Percentiles rank a stretch among this genome's conserved stretches.
Conservation (phyloP, 2,797 vertebrate species). For the Phoxinus dragarum region DNA sequence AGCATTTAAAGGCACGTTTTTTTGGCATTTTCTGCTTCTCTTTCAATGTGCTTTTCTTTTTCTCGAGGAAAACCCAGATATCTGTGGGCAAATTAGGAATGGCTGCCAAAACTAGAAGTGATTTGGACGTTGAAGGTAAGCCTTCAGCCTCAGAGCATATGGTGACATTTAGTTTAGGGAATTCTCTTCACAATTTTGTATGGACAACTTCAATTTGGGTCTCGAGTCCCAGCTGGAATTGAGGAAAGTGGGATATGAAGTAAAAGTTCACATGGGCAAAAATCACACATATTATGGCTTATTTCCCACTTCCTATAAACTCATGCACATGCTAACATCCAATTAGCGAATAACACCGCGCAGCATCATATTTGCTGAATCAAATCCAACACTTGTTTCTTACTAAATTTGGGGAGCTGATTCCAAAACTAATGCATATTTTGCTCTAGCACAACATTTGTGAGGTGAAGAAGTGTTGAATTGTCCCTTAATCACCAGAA, state of each 20-base stretch:
- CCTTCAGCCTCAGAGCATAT: slow-evolving; percentile 84
- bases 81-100: neutral
- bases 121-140: slow-evolving; percentile 79
- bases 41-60: neutral
- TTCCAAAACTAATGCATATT: neutral
- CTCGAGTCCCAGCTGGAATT: slow-evolving; percentile 80
- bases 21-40: neutral
- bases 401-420: neutral
- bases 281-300: slow-evolving; percentile 48
- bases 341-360: neutral
- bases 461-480: neutral
- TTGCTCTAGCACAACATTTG: neutral
- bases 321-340: no score
- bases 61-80: neutral
- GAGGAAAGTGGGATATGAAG: slow-evolving; percentile 76
- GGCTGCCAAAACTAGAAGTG: slow-evolving; percentile 71
- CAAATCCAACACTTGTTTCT: neutral
- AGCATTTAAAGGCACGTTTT: neutral
- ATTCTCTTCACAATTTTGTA: slow-evolving; percentile 86
- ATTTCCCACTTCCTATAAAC: slow-evolving; percentile 11
- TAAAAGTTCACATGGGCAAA: slow-evolving; percentile 74
- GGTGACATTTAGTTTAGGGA: slow-evolving; percentile 83
- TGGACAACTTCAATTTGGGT: slow-evolving; percentile 88
- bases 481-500: neutral
- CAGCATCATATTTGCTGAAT: neutral